Percentiles rank a stretch among this genome's conserved stretches.
Evolutionary conservation across 2,113 vertebrate species (phyloP).

Genomic region (Nibea albiflora): DNA sequence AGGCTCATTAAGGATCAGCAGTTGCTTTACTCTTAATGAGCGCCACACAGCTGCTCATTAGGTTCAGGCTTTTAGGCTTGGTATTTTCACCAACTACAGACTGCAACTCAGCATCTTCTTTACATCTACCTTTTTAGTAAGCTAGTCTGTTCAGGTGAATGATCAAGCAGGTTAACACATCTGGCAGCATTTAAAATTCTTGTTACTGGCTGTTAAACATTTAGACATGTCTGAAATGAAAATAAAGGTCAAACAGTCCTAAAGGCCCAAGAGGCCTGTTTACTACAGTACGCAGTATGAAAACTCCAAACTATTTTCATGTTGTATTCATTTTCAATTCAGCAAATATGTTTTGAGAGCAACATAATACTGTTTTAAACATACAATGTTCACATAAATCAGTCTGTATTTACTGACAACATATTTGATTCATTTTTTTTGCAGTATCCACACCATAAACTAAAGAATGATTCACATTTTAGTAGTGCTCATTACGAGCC

Average conservation of each 20-base stretch:
- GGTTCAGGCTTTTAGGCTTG: conserved; percentile 56
- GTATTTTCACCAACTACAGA: conserved; percentile 49
- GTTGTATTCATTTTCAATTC: not conserved
- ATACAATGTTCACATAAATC: not conserved
- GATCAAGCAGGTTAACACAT: conserved; percentile 34
- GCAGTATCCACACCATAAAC: no score
- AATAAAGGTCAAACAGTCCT: not conserved
- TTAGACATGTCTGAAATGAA: not conserved
- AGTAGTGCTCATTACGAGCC: not conserved
- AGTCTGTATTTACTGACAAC: not conserved
- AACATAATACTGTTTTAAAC: not conserved
- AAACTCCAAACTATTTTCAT: no score
- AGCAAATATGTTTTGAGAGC: not conserved
- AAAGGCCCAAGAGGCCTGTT: not conserved
- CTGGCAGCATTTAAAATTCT: conserved; percentile 27
- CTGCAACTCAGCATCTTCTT: conserved; percentile 41
- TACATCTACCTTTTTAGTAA: conserved; percentile 29
- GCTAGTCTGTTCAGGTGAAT: conserved; percentile 5
- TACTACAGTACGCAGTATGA: not conserved
- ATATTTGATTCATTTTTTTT: not conserved
- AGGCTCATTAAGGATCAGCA: conserved; percentile 68
- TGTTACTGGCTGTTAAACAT: conserved; percentile 22
- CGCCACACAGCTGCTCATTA: conserved; percentile 72
- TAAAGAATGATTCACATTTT: not conserved
- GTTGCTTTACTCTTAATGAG: conserved; percentile 68